Conservation (phyloP, 2,888 invertebrate genomes). For the Cheiracanthium punctorium region DNA sequence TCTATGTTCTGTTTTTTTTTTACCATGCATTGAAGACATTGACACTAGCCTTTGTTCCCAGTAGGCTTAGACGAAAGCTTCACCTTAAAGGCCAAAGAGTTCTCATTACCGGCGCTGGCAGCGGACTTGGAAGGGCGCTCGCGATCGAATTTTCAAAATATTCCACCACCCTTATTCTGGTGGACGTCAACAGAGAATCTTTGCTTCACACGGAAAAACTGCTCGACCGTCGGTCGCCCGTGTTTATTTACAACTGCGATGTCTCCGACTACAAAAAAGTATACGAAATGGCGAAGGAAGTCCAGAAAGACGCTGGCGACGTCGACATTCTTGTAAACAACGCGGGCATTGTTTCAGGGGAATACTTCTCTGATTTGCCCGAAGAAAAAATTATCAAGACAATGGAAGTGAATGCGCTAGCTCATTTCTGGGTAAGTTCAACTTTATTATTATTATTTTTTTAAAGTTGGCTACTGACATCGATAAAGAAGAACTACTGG, state of each 20-base stretch:
- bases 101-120: slow-evolving; percentile 47
- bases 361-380: slow-evolving; percentile 86
- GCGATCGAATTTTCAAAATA: slow-evolving; percentile 42
- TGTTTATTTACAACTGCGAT: slow-evolving; percentile 83
- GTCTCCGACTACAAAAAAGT: slow-evolving; percentile 87
- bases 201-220: slow-evolving; percentile 27
- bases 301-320: slow-evolving; percentile 86
- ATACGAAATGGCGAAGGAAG: slow-evolving; percentile 84
- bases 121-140: slow-evolving; percentile 41
- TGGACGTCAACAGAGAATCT: slow-evolving; percentile 23
- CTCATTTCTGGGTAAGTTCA: slow-evolving; percentile 95
- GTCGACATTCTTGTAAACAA: slow-evolving; percentile 93
- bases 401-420: slow-evolving; percentile 90
- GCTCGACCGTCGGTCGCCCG: background rate
- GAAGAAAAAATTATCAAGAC: slow-evolving; percentile 90
- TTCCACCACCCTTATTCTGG: background rate
- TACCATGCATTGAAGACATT: background rate
- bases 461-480: too few relatives aligned
- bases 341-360: slow-evolving; percentile 91
- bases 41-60: slow-evolving; percentile 3
- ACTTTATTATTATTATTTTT: too few relatives aligned
- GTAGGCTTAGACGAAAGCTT: background rate
- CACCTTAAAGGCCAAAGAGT: slow-evolving; percentile 27
- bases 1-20: too few relatives aligned
- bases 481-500: too few relatives aligned